These are phyloP conservation scores for Colletes collaris DNA, from an alignment of 2,888 invertebrate genomes.

Conservation along the genomic window DNA sequence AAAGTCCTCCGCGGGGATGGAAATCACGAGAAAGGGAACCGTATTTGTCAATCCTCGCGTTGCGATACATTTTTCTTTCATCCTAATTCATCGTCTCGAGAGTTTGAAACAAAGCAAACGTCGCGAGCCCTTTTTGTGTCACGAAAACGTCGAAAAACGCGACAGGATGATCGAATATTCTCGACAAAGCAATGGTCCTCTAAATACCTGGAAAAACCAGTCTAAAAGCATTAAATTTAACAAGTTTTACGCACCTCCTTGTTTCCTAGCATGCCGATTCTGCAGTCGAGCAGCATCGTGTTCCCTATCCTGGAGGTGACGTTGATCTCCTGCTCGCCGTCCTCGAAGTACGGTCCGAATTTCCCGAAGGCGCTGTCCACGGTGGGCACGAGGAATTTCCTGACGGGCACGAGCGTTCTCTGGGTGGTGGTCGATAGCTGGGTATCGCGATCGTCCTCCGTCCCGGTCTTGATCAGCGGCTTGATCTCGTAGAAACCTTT, in stretches of 20 bases:
- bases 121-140: no score
- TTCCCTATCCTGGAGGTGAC: constrained; percentile 86
- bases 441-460: constrained; percentile 58
- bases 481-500: constrained; percentile 79
- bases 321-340: constrained; percentile 85
- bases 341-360: constrained; percentile 86
- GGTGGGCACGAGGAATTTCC: constrained; percentile 75
- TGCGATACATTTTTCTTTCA: neutral
- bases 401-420: constrained; percentile 19
- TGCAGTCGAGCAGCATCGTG: constrained; percentile 85
- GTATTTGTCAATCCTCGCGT: neutral
- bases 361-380: constrained; percentile 80
- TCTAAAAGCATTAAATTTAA: no score
- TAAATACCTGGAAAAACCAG: no score
- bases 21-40: neutral
- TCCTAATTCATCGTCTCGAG: no score
- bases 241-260: constrained; percentile 25
- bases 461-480: constrained; percentile 76
- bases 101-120: no score
- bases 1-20: neutral
- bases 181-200: no score
- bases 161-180: no score
- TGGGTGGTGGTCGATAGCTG: constrained; percentile 47
- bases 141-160: no score
- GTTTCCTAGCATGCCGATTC: constrained; percentile 85